phyloP scores from a whole-genome alignment of 2,888 invertebrate species.

The Busseola fusca region DNA sequence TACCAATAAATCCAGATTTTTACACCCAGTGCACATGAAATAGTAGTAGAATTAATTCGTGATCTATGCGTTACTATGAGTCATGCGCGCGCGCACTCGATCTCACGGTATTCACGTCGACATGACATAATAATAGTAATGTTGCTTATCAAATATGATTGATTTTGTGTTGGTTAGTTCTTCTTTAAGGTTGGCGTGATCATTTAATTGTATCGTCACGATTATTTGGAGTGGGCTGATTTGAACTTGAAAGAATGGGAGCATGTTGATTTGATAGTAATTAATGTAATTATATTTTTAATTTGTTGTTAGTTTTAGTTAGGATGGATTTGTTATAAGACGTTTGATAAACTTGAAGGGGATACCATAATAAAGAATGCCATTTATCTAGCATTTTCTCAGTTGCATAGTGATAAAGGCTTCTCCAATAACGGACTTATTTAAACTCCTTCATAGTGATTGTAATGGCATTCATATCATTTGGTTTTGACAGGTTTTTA shows the following conservation, averaged over 20 bases:
- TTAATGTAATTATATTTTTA: background rate
- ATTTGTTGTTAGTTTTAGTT: background rate
- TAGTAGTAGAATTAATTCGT: constrained; percentile 59
- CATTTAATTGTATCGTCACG: constrained; percentile 48
- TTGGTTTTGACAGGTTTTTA: no score
- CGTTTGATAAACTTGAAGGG: background rate
- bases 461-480: no score
- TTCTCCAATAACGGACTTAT: background rate
- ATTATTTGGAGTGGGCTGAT: constrained; percentile 4
- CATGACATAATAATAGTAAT: constrained; percentile 66
- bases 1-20: constrained; percentile 36
- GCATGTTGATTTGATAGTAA: background rate
- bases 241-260: constrained; percentile 13
- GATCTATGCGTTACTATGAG: constrained; percentile 58
- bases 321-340: background rate
- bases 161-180: constrained; percentile 56
- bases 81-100: constrained; percentile 58
- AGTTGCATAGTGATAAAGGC: background rate
- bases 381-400: background rate
- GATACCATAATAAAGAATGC: background rate
- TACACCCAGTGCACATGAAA: constrained; percentile 37
- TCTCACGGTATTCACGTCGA: constrained; percentile 62
- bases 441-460: no score
- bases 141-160: constrained; percentile 64
- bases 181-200: constrained; percentile 54